Conservation (phyloP, 2,888 invertebrate species). For the Cremastobaeus sp. region DNA sequence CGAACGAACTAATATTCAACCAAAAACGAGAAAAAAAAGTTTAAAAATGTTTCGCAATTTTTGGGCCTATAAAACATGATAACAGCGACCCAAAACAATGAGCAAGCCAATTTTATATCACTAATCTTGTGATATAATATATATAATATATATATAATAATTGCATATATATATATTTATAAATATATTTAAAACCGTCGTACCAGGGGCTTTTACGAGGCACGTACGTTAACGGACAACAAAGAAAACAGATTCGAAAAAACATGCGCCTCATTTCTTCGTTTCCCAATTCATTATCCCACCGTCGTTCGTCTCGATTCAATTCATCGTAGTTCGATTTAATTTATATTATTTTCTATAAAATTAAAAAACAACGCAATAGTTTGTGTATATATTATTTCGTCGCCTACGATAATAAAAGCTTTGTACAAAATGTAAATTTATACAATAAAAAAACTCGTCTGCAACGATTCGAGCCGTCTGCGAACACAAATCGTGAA, state of each 20-base stretch:
- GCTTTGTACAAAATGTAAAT: constrained; percentile 77
- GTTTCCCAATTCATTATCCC: constrained; percentile 23
- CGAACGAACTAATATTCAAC: constrained; percentile 17
- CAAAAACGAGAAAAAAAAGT: constrained; percentile 10
- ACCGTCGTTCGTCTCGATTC: background rate
- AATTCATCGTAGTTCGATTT: constrained; percentile 66
- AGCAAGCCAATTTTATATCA: constrained; percentile 64
- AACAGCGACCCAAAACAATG: constrained; percentile 73
- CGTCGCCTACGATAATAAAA: constrained; percentile 77
- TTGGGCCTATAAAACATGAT: constrained; percentile 72
- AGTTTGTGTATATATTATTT: constrained; percentile 75
- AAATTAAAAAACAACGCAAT: constrained; percentile 78
- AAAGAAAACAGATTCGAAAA: constrained; percentile 59
- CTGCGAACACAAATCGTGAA: constrained; percentile 70
- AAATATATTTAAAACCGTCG: constrained; percentile 62
- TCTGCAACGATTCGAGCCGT: constrained; percentile 66
- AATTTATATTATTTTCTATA: constrained; percentile 75
- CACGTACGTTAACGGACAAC: constrained; percentile 64
- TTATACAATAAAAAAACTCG: constrained; percentile 77
- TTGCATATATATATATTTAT: constrained; percentile 58
- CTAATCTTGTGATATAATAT: constrained; percentile 49
- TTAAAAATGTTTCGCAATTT: constrained; percentile 65
- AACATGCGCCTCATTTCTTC: constrained; percentile 47
- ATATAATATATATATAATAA: constrained; percentile 44
- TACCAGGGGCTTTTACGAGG: constrained; percentile 76